Evolutionary conservation across 2,888 invertebrate genomes (phyloP), one percentile per base, ranked within the genome.

Genomic region (Brenthis daphne): DNA sequence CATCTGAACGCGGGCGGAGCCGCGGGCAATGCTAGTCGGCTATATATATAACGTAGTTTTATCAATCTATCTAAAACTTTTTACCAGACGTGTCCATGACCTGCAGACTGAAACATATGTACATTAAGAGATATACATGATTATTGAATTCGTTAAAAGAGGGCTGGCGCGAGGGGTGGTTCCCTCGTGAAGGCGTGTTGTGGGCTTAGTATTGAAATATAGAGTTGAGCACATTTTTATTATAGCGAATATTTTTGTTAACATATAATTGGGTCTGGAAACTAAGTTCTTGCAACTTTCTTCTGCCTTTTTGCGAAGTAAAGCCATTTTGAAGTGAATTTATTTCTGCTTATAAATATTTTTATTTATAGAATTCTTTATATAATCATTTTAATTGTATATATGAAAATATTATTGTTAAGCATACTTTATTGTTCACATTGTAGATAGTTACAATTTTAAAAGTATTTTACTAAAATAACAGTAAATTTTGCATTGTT

Each of bases 81-180:
- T 43, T 43, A 43, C 29, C 50, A 50, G 50, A 60, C 60, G 50
- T 50, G 60, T 14, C 60, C 60, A 60, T 50, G 64, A 69, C 51
- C 47, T 64, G 72, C 51, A 68, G 65, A 67, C 65, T 64, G 57
- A 67, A 64, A 70, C 47, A 58, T 69, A 69, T 24, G 14, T 68
- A 69, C 55, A 67, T 54, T 67, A 60, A 64, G 50, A 68, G 65
- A 69, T 65, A 58, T 69, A 68, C 65, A 65, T 68, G 58, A 70
- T 72, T 65, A 72, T 65, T 68, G 67, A 72, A 72, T 72, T 60
- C 61, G 58, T 68, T 72, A 68, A 69, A 67, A 67, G 69, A 70
- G 72, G 72, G 69, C 65, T 65, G 69, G 55, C 57, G 54, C 20
- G 58, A 72, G 69, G 72, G 72, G 67, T 72, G 64, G 69, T 54